Evolutionary conservation across 2,113 vertebrate genomes (phyloP), one percentile per base, ranked within the genome.

Genomic region (Pseudolaguvia tuberculata): DNA sequence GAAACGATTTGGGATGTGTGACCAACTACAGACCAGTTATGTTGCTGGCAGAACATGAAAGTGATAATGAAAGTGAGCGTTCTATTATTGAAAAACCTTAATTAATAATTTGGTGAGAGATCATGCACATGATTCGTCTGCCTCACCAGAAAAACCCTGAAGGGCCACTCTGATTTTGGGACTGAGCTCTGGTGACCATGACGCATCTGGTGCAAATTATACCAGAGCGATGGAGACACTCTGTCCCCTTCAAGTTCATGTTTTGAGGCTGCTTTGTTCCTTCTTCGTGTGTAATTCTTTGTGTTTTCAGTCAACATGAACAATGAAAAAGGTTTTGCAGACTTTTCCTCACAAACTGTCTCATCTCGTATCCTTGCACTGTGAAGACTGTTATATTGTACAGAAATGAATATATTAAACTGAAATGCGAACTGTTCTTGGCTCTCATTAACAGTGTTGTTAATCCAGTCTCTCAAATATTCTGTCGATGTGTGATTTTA

Each of bases 201-300:
- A 25, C 31, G 52, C 66, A 76, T 76, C 75, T 76, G 75, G 29
- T 70, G 21, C 56, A 76, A 53, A 76, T 76, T 70, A 62, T 21
- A 53, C 27, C 21, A 11, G 56, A 59, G 12, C 39, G 17, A 14
- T 76, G 57, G 57, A 61, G 75, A 76, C 66, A 29, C 56, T 3
- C 66, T 70, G 12, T 55, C 50, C 72, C 35, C 35, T 79, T 70
- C 31, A 75, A 74, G 47, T 70, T 62, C 51, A 75, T 51, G 27
- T 74, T 75, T 75, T 73, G 12, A 66, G 25, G 56, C 59, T 29
- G 39, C 31, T 55, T 57, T 56, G 51, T 78, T 66, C 58, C 57
- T 51, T 53, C 35, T 31, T 56, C 56, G 48, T 56, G 42, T 75
- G 27, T 50, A 50, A 42, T 58, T 58, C 39, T 57, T 55, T 55